Evolutionary conservation across 1,140 invertebrate genomes (phyloP).

Genomic region (Scaptomyza graminum): DNA sequence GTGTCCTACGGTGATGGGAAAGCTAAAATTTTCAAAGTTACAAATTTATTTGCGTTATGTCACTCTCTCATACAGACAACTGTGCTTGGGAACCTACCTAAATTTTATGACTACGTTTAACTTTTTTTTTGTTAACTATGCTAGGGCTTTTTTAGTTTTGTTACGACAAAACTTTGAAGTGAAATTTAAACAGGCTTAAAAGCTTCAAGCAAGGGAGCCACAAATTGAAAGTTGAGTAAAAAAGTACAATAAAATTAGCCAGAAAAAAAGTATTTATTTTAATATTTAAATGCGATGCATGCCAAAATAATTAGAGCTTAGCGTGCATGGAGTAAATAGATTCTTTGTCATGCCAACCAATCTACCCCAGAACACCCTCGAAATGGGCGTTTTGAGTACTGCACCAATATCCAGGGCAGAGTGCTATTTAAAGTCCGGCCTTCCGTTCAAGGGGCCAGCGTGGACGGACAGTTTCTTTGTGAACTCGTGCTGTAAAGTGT

Average conservation of each 20-base stretch:
- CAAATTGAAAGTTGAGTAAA: slow-evolving; percentile 42
- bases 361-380: not conserved
- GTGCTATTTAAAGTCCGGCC: slow-evolving; percentile 15
- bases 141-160: slow-evolving; percentile 44
- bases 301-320: not conserved
- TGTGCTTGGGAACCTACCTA: no score
- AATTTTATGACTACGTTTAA: slow-evolving; percentile 40
- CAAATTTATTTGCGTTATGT: no score
- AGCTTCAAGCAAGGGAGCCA: slow-evolving; percentile 11
- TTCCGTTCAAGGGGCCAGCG: slow-evolving; percentile 1
- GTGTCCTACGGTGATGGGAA: no score
- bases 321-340: not conserved
- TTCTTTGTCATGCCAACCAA: slow-evolving; percentile 9
- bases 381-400: slow-evolving; percentile 2
- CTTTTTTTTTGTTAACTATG: slow-evolving; percentile 42
- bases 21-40: no score
- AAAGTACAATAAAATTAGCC: not conserved
- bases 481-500: slow-evolving; percentile 40
- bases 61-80: no score
- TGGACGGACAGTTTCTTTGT: not conserved
- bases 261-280: not conserved
- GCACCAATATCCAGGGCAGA: not conserved
- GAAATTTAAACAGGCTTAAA: slow-evolving; percentile 18
- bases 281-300: not conserved
- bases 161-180: slow-evolving; percentile 33